Conservation (phyloP, 2,113 vertebrate species). For the Mastomys natalensis region DNA sequence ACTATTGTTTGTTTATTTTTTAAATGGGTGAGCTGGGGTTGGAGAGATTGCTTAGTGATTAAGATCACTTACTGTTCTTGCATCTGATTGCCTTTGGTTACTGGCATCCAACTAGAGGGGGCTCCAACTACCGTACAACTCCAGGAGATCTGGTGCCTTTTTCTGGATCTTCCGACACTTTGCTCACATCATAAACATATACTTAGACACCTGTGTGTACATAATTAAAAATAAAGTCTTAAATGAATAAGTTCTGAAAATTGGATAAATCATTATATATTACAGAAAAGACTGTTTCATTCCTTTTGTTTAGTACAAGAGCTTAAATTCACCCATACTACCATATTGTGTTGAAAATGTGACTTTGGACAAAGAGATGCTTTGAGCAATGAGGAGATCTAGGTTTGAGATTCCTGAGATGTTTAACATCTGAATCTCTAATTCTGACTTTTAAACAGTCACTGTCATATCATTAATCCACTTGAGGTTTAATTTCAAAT, state of each 20-base stretch:
- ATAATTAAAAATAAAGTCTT: not conserved
- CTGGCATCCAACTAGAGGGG: not conserved
- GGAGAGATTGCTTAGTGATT: not conserved
- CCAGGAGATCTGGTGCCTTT: not conserved
- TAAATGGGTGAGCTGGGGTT: not conserved
- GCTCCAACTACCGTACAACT: not conserved
- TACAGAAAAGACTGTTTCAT: not conserved
- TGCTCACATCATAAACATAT: too few relatives aligned
- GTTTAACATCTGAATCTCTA: constrained; percentile 57
- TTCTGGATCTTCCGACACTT: not conserved
- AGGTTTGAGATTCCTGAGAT: constrained; percentile 7
- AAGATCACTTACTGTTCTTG: not conserved
- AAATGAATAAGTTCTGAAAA: not conserved
- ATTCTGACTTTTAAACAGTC: constrained; percentile 58
- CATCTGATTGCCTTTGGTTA: not conserved
- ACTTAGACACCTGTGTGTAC: not conserved
- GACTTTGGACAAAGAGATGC: not conserved
- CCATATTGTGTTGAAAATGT: constrained; percentile 32
- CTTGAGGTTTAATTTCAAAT: constrained; percentile 66
- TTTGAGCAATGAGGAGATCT: not conserved
- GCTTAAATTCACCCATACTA: not conserved
- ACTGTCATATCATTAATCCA: constrained; percentile 32
- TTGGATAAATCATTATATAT: not conserved
- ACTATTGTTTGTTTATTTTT: not conserved
- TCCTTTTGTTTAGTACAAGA: not conserved